Evolutionary conservation across 2,113 vertebrate genomes (phyloP).

Genomic region (Myotis davidii): DNA sequence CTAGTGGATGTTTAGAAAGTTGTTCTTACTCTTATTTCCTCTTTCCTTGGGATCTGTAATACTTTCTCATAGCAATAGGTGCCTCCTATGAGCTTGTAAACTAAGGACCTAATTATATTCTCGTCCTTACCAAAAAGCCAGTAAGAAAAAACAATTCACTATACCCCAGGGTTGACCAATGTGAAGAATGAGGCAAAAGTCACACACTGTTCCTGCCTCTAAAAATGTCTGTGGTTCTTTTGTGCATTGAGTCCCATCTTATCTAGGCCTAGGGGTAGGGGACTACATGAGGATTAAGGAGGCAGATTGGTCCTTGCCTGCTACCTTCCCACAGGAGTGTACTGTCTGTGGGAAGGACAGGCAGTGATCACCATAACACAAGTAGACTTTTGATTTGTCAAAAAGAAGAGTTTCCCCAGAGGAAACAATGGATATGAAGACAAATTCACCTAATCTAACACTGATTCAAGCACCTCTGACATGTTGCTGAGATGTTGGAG

Average conservation of each 20-base stretch:
- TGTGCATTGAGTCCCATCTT: background rate
- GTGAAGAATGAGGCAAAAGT: background rate
- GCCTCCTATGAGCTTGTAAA: background rate
- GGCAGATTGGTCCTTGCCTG: background rate
- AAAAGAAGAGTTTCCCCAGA: conserved; percentile 98
- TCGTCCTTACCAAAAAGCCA: background rate
- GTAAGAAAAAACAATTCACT: background rate
- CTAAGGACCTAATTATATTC: background rate
- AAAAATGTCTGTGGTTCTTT: background rate
- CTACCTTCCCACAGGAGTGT: too few species aligned
- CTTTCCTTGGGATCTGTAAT: background rate
- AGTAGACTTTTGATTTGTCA: conserved; percentile 88
- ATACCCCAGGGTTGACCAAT: background rate
- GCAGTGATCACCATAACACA: background rate
- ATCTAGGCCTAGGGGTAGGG: background rate
- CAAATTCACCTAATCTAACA: conserved; percentile 97
- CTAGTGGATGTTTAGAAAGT: background rate
- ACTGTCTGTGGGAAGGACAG: background rate
- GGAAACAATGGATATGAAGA: conserved; percentile 96
- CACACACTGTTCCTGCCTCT: background rate
- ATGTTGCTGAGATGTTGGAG: conserved; percentile 92
- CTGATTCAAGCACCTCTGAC: conserved; percentile 84
- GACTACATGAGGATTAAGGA: background rate
- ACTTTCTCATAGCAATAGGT: background rate
- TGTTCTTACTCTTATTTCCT: background rate